These are phyloP conservation scores for Anarrhichthys ocellatus DNA, from an alignment of 2,113 vertebrate species.

Conservation along the genomic window DNA sequence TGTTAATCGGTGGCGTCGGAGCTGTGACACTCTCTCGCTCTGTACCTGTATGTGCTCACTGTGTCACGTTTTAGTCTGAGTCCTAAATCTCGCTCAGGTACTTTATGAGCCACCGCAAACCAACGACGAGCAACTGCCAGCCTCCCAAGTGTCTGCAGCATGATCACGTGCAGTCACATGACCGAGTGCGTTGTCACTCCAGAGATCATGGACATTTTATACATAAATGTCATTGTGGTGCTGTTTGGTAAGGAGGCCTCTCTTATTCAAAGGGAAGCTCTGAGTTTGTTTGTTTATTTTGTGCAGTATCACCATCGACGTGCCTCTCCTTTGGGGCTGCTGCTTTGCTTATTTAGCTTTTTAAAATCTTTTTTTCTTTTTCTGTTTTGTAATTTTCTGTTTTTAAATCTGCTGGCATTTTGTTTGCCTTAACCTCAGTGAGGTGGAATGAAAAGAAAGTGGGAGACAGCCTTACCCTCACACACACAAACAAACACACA, in stretches of 20 bases:
- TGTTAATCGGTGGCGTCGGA: conserved; percentile 13
- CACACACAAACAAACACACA: background rate
- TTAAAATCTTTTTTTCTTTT: conserved; percentile 27
- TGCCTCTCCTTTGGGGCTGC: conserved; percentile 53
- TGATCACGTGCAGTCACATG: background rate
- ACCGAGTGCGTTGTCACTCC: conserved; percentile 1
- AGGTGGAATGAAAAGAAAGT: conserved; percentile 3
- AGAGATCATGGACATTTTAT: conserved; percentile 4
- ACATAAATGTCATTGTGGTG: conserved; percentile 6
- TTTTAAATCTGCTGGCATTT: conserved; percentile 70
- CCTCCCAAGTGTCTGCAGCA: conserved; percentile 18
- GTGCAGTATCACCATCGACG: conserved; percentile 27
- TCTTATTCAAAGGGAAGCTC: background rate
- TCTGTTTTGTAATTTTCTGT: conserved; percentile 49
- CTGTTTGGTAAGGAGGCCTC: background rate
- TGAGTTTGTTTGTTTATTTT: background rate
- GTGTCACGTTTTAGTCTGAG: background rate
- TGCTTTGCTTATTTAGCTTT: conserved; percentile 56
- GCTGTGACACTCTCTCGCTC: background rate
- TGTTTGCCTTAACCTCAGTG: conserved; percentile 50
- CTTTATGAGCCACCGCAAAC: conserved; percentile 30
- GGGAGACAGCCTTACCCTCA: conserved; percentile 26
- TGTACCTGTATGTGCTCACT: conserved; percentile 5
- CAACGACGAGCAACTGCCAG: background rate
- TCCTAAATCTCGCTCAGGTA: conserved; percentile 60